Conservation (phyloP, 1,140 invertebrate species). For the Drosophila kohkoa region DNA sequence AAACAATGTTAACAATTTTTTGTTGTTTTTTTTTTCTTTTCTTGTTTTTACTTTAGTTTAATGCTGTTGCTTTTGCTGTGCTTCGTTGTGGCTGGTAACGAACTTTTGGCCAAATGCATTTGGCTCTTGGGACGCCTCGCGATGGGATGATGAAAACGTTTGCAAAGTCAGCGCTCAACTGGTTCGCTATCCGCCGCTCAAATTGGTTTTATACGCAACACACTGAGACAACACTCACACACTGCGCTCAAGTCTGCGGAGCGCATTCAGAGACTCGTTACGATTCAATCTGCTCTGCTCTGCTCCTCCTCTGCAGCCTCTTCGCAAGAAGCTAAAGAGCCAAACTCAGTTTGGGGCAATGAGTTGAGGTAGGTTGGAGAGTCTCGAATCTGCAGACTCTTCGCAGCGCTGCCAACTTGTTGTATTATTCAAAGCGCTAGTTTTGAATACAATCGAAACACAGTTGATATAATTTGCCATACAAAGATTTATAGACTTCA, state of each 20-base stretch:
- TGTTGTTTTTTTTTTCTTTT: conserved; percentile 18
- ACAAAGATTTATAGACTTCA: background rate
- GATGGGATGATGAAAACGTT: conserved; percentile 60
- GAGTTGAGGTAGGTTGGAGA: conserved; percentile 76
- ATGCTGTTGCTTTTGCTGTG: conserved; percentile 17
- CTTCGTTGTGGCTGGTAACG: conserved; percentile 25
- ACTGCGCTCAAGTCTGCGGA: conserved; percentile 25
- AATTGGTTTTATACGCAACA: conserved; percentile 76
- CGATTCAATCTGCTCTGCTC: conserved; percentile 10
- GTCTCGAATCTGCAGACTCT: background rate
- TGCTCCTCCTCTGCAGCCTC: conserved; percentile 17
- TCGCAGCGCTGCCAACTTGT: conserved; percentile 57
- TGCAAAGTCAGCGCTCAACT: conserved; percentile 79
- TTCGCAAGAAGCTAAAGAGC: conserved; percentile 3
- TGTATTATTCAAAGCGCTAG: background rate
- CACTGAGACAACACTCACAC: conserved; percentile 31
- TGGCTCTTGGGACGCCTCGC: conserved; percentile 53
- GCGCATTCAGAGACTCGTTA: conserved; percentile 14
- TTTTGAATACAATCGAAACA: conserved; percentile 23
- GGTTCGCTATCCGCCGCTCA: conserved; percentile 70
- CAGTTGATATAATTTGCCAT: conserved; percentile 2
- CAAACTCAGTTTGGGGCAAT: conserved; percentile 38
- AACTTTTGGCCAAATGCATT: conserved; percentile 73
- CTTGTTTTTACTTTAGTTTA: conserved; percentile 9
- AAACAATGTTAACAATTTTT: conserved; percentile 28